Evolutionary conservation across 2,113 vertebrate species (phyloP), one percentile per base, ranked within the genome.

Genomic region (Corythornis madagascariensis): DNA sequence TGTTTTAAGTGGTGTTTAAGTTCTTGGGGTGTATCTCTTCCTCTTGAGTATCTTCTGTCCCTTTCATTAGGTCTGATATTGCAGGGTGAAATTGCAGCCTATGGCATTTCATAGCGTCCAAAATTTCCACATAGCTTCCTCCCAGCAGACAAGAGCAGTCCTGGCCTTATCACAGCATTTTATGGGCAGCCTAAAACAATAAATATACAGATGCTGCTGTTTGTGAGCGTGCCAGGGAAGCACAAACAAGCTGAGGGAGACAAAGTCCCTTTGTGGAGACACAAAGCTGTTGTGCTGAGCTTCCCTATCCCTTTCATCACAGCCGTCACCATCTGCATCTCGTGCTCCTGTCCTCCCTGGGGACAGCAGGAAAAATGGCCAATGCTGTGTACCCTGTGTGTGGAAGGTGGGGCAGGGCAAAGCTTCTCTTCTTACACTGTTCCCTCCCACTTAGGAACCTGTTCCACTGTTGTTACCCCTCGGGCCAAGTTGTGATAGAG

Each of bases 201-300:
- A 71, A 85, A 67, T 42, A 26, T 11, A 90, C 84, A 77, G 83
- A 94, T 83, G 57, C 84, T 70, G 77, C 82, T 92, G 88, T 77
- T 89, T 20, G 69, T 7, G 35, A 83, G 83, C 0, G 0, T 90
- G 79, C 94, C 71, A 78, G 89, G 73, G 71, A 80, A 89, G 76
- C 29, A 11, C 77, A 90, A 94, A 92, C 90, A 87, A 67, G 50
- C 0, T 3, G 13, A 67, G 56, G 67, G 76, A 43, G 9, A 93
- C 93, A 95, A 73, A 94, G 63, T 35, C 40, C 57, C 43, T 94
- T 88, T 90, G 80, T 90, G 67, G 75, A 60, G 63, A 74, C 61
- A 94, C 87, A 93, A 94, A 92, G 93, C 86, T 48, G 71, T 94
- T 94, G 64, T 94, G 84, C 84, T 45, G 83, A 83, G 65, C 63